These are phyloP conservation scores for Pelobates cultripes DNA, from an alignment of 2,797 vertebrate genomes.

Conservation along the genomic window DNA sequence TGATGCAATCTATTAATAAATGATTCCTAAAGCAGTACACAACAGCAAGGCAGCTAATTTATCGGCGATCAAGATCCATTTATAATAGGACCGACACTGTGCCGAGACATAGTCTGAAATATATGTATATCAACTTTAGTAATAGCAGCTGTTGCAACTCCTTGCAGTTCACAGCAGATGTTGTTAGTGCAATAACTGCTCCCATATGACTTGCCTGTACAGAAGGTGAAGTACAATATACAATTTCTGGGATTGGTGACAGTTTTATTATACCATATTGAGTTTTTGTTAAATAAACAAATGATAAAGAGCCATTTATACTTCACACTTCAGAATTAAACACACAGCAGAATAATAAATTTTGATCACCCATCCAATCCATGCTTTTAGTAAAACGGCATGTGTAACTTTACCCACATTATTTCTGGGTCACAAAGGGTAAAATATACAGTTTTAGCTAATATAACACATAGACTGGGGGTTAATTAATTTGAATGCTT, in stretches of 20 bases:
- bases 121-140: slow-evolving; percentile 44
- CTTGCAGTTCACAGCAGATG: slow-evolving; percentile 49
- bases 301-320: slow-evolving; percentile 13
- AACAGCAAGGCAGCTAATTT: not conserved
- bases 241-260: slow-evolving; percentile 27
- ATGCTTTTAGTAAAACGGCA: too few relatives aligned
- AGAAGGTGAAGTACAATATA: slow-evolving; percentile 36
- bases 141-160: slow-evolving; percentile 44
- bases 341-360: not conserved
- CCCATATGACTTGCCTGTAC: slow-evolving; percentile 31
- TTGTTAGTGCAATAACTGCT: slow-evolving; percentile 44
- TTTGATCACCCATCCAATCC: not conserved
- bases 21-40: not conserved
- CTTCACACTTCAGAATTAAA: not conserved
- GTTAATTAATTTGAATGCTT: too few relatives aligned
- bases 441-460: too few relatives aligned
- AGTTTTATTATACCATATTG: slow-evolving; percentile 41
- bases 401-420: too few relatives aligned
- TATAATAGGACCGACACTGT: slow-evolving; percentile 25
- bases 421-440: too few relatives aligned
- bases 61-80: slow-evolving; percentile 21
- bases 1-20: not conserved
- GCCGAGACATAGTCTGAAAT: slow-evolving; percentile 19
- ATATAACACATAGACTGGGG: too few relatives aligned
- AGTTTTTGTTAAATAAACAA: slow-evolving; percentile 22